Conservation (phyloP, 1,140 invertebrate genomes). For the Dreissena rostriformis region DNA sequence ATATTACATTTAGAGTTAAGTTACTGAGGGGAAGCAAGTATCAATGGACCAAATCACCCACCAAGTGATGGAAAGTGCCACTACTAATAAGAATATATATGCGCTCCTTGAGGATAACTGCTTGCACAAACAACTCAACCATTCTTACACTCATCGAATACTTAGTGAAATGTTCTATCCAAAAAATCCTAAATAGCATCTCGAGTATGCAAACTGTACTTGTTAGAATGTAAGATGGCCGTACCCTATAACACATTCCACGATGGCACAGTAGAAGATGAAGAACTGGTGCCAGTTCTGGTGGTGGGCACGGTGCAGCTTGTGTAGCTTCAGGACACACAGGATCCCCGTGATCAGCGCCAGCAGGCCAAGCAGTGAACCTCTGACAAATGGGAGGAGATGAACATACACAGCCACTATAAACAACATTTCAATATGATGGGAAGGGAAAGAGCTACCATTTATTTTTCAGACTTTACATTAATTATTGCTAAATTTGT, state of each 20-base stretch:
- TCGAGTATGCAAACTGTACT: no score
- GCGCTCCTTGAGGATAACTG: no score
- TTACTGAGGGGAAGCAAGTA: no score
- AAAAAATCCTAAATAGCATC: no score
- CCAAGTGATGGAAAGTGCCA: no score
- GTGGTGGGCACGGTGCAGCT: conserved; percentile 82
- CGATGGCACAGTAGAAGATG: conserved; percentile 57
- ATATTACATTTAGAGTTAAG: no score
- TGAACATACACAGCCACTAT: not conserved
- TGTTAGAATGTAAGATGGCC: not conserved
- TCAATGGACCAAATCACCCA: no score
- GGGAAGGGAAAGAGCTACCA: not conserved
- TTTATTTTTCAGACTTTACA: not conserved
- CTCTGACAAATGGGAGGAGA: conserved; percentile 72
- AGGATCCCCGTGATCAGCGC: conserved; percentile 81
- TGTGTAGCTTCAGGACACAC: conserved; percentile 81
- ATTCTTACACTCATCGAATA: no score
- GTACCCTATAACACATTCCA: conserved; percentile 55
- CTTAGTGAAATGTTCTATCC: no score
- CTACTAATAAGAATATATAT: no score
- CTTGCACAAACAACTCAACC: no score
- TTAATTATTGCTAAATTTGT: not conserved
- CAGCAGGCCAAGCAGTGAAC: conserved; percentile 81
- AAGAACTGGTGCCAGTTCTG: conserved; percentile 83
- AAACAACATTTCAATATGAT: not conserved